Base-by-base conservation (phyloP, 2,113 vertebrate species). In the Azemiops feae region DNA sequence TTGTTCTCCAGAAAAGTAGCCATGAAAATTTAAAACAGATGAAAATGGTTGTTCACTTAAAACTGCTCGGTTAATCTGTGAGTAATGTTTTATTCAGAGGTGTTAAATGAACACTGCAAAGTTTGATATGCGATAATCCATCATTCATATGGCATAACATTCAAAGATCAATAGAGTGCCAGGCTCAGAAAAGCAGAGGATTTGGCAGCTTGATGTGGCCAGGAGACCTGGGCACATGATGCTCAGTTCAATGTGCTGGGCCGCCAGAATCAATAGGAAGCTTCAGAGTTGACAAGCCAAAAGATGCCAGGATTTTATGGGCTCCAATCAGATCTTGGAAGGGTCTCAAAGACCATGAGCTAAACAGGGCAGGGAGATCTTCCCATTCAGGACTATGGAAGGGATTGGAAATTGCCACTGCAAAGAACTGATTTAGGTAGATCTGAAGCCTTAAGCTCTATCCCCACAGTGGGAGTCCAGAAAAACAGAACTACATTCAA, bases 51-150 rank as follows among this genome's bases (percentile, higher is more conserved):
- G 96, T 96, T 97, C 97, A 94, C 96, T 96, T 97, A 97, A 97
- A 97, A 97, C 96, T 91, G 96, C 96, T 96, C 95, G 45, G 96
- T 97, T 98, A 96, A 97, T 97, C 97, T 97, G 97, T 95, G 96
- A 97, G 95, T 93, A 91, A 97, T 97, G 97, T 97, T 97, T 98
- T 98, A 98, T 98, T 98, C 97, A 98, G 55, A 88, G 93, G 96
- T 96, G 95, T 97, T 97, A 96, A 97, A 96, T 96, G 97, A 97
- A 95, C 69, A 52, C 92, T 58, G 92, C 34, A 60, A 94, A 93
- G 89, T 96, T 92, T 97, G 97, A 96, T 95, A 96, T 90, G 94
- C 85, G 34, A 95, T 94, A 96, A 96, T 96, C 95, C 86, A 81
- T 97, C 97, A 96, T 93, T 95, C 95, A 91, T 74, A 94, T 94